Base-by-base conservation (phyloP, 2,888 invertebrate species). In the Chromoteleia sp. region DNA sequence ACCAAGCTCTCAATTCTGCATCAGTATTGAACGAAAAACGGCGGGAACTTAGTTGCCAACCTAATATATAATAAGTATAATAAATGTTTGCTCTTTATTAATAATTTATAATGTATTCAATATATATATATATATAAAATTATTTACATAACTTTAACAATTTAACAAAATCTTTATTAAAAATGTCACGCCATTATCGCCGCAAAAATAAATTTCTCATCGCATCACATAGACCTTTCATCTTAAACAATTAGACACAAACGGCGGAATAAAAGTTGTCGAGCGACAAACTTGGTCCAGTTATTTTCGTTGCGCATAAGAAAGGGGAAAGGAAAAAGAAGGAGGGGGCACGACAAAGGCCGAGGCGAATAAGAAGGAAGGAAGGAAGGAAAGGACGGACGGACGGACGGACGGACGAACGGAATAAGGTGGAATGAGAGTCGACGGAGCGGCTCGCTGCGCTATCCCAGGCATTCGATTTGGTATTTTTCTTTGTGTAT, bases 401-500 rank as follows among this genome's bases (percentile, higher is more conserved):
- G 84, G 75, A 81, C 74, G 50, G 81, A 76, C 70, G 74, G 83
- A 70, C n/a, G 84, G 75, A 81, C 74, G 50, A 79, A 76, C 70
- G 74, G 83, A 70, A 70, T 81, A 81, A 67, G 75, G 70, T 70
- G 67, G 82, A 77, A 75, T 71, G 80, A 43, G 80, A 82, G 75
- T 54, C 74, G 65, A 70, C 80, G 65, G 81, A 81, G 80, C 67
- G 82, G 81, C 81, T 85, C 81, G 86, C 84, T 87, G 86, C 85
- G 89, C 89, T 91, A 91, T 91, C 87, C 90, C 88, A 89, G 88
- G 91, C 88, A 91, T 91, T 91, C 91, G 91, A 91, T 91, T 91
- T 90, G 91, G 91, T 91, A 91, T 91, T 91, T 91, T 91, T 91
- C 91, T 91, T 91, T 91, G 91, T 91, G 91, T 90, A 91, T 91